A percentile compares a stretch with the other conserved stretches of the same genome.
phyloP scores from a whole-genome alignment of 2,797 vertebrate genomes.

The Cephalopachus bancanus region DNA sequence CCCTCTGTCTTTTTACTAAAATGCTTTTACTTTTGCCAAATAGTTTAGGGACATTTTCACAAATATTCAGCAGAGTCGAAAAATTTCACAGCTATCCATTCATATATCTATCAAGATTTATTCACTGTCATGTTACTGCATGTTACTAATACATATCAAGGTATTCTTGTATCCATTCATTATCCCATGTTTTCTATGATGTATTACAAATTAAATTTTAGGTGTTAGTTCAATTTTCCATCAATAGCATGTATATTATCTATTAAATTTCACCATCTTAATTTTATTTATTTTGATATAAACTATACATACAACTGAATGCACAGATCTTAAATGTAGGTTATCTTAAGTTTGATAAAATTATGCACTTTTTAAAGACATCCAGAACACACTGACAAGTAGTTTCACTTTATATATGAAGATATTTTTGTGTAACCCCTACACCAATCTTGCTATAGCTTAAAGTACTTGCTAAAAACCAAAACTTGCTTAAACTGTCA shows the following conservation, averaged over 20 bases:
- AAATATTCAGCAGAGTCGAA: neutral
- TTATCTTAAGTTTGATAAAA: neutral
- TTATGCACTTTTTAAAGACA: neutral
- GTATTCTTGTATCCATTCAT: neutral
- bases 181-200: neutral
- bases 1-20: neutral
- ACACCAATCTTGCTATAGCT: neutral
- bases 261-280: neutral
- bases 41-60: neutral
- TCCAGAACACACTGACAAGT: neutral
- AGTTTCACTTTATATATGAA: neutral
- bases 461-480: neutral
- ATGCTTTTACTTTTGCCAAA: neutral
- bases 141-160: neutral
- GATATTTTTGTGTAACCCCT: neutral
- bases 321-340: neutral
- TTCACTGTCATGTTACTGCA: neutral
- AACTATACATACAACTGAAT: neutral
- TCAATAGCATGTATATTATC: neutral
- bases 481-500: constrained; percentile 12
- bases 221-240: neutral
- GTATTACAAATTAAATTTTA: neutral
- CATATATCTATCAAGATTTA: neutral
- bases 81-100: neutral
- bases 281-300: neutral